Evolutionary conservation across 2,888 invertebrate genomes (phyloP).

Genomic region (Sinotaia quadrata): DNA sequence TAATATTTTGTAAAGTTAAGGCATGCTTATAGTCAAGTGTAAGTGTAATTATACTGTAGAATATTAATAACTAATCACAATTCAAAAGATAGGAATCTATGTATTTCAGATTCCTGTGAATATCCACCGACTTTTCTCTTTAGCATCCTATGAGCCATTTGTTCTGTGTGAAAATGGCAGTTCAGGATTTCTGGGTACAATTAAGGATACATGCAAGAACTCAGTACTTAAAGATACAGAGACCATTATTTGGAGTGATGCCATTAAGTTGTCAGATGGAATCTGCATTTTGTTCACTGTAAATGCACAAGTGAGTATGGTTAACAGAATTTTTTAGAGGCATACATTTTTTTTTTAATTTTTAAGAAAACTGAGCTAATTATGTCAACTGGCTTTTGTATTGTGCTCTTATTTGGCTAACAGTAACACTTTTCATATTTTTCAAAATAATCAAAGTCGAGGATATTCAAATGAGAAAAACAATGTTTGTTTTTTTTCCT

Average conservation of each 20-base stretch:
- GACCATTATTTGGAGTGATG: slow-evolving; percentile 17
- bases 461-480: neutral
- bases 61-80: no score
- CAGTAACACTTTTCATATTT: neutral
- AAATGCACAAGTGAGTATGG: neutral
- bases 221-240: slow-evolving; percentile 7
- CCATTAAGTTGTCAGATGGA: neutral
- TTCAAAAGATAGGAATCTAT: no score
- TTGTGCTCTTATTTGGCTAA: neutral
- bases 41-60: no score
- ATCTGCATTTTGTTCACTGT: slow-evolving; percentile 14
- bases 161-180: slow-evolving; percentile 30
- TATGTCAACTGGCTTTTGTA: no score
- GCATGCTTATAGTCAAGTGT: no score
- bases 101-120: slow-evolving; percentile 10
- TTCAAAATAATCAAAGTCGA: neutral
- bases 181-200: slow-evolving; percentile 17
- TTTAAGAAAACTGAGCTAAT: no score
- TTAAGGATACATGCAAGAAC: neutral
- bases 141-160: slow-evolving; percentile 12
- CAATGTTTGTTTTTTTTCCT: no score
- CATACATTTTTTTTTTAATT: neutral
- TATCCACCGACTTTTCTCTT: slow-evolving; percentile 27
- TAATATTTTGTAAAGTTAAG: no score
- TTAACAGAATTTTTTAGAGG: neutral